Evolutionary conservation across 2,113 vertebrate species (phyloP).

Genomic region (human): GRCh38 chrX:2140001-2140500

Average conservation of each 20-base stretch:
- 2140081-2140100: not conserved
- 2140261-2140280: not conserved
- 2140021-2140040: not conserved
- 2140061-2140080: not conserved
- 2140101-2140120: not conserved
- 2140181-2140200: not conserved
- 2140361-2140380: not conserved
- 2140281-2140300: not conserved
- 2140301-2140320: not conserved
- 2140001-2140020: no score
- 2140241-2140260: not conserved
- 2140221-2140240: not conserved
- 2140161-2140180: not conserved
- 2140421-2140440: not conserved
- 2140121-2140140: not conserved
- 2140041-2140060: not conserved
- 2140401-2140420: not conserved
- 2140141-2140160: not conserved
- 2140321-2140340: not conserved
- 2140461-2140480: not conserved
- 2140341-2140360: not conserved
- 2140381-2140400: not conserved
- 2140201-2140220: not conserved
- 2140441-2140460: not conserved
- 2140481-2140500: fast-evolving